Percentiles rank a stretch among this genome's conserved stretches.
Evolutionary conservation across 2,797 vertebrate genomes (phyloP).

Genomic region (Rallus crepitans): DNA sequence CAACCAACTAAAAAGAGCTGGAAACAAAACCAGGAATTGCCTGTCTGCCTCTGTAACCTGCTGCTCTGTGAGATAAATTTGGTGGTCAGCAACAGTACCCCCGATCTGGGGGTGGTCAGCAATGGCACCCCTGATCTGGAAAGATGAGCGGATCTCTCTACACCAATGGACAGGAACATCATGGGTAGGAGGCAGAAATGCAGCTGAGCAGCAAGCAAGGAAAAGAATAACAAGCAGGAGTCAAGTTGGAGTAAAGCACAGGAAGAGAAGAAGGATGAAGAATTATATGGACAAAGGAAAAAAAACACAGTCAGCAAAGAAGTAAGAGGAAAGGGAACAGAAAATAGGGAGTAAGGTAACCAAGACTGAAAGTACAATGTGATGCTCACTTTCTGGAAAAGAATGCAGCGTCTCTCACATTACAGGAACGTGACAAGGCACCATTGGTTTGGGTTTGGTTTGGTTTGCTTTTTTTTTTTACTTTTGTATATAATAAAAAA

Average conservation of each 20-base stretch:
- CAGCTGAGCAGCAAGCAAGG: neutral
- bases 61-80: accelerated
- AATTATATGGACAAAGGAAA: neutral
- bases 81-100: neutral
- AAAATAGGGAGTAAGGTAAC: neutral
- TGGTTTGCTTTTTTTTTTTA: neutral
- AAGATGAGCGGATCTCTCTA: neutral
- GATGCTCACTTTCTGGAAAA: neutral
- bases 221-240: neutral
- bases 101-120: neutral
- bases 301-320: neutral
- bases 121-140: neutral
- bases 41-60: neutral
- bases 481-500: neutral
- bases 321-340: neutral
- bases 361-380: neutral
- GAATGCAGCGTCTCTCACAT: neutral
- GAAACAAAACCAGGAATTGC: neutral
- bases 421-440: neutral
- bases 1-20: neutral
- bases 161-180: accelerated
- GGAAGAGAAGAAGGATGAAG: neutral
- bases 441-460: neutral
- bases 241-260: neutral
- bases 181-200: neutral